Base-by-base conservation (phyloP, 2,888 invertebrate species). In the Cheilosia vulpina region DNA sequence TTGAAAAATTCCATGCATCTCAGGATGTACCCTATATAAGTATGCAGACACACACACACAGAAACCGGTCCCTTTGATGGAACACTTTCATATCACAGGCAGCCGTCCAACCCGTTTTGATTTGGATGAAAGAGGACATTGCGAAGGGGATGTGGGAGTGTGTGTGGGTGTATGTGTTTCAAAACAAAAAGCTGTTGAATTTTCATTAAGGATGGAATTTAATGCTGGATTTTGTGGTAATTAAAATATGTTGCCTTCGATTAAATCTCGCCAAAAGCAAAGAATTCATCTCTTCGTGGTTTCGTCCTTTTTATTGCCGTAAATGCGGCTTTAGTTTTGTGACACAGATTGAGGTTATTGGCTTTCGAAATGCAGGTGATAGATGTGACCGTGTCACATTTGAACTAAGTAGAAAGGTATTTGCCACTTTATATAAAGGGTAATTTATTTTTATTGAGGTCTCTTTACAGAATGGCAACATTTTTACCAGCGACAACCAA, bases 141-240 rank as follows among this genome's bases (percentile, higher is more conserved):
- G 1, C 5, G 3, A 31, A 2, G 38, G 57, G 27, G 6, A 2
- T 21, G 21, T 21, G 21, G 1, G 21, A 21, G 2, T 43, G 11
- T 55, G 19, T 11, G 11, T 55, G 19, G 5, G 50, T 6, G 43
- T 13, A 57, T 38, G 62, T 21, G 17, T 60, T 47, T 24, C 31
- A 21, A 38, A 71, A 57, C 34, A 17, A 52, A 81, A 85, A 87
- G 65, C 77, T 82, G 82, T 87, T 82, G 77, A 87, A 78, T 78
- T 82, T 87, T 87, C 78, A 87, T 87, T 87, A 87, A 87, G 69
- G 73, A 68, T 78, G 87, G 87, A 87, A 87, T 87, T 87, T 87
- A 69, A 73, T 87, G 82, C 50, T 73, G 87, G 82, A 87, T 87
- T 82, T 78, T 78, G 87, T 87, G 87, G 87, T 82, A 82, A 82